Evolutionary conservation across 1,140 invertebrate genomes (phyloP), one percentile per base, ranked within the genome.

Genomic region (Drosophila novamexicana): DNA sequence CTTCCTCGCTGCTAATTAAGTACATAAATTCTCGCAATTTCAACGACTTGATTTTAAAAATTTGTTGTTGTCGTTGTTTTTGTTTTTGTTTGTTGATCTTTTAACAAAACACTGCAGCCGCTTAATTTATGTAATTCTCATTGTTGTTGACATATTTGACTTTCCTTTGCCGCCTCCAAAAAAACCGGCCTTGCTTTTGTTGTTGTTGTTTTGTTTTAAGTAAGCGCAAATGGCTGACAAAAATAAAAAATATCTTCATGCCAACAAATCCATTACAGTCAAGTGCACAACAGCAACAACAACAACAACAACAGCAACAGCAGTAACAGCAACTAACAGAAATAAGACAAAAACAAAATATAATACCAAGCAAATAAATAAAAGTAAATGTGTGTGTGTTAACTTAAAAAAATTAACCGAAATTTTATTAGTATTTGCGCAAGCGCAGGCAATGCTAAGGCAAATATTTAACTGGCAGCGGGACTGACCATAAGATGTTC

Each of bases 361-460:
- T 57, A 57, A 71, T 57, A 39, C 52, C 34, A 72, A 73, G 78
- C 84, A 89, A 89, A 89, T 89, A 89, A 89, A 89, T 89, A 89
- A 84, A 79, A 83, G 64, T 58, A 65, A 75, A 78, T 70, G 58
- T 62, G 45, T 70, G 79, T 64, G 88, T 91, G 85, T 91, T 86
- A 83, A 91, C 79, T 90, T 90, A 76, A 90, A 90, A 91, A 91
- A 91, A 91, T 91, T 91, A 91, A 91, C 89, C 89, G 89, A 91
- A 91, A 91, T 91, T 91, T 91, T 91, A 91, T 91, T 91, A 89
- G 83, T 91, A 91, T 91, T 91, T 91, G 81, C 84, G 85, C 84
- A 89, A 89, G 84, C 84, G 84, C 84, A 89, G 84, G 70, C 84
- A 88, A 89, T 89, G 84, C 82, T 73, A 83, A 78, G 57, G 88